These are phyloP conservation scores for Tipula vernalis DNA, from an alignment of 2,888 invertebrate species.

Conservation along the genomic window DNA sequence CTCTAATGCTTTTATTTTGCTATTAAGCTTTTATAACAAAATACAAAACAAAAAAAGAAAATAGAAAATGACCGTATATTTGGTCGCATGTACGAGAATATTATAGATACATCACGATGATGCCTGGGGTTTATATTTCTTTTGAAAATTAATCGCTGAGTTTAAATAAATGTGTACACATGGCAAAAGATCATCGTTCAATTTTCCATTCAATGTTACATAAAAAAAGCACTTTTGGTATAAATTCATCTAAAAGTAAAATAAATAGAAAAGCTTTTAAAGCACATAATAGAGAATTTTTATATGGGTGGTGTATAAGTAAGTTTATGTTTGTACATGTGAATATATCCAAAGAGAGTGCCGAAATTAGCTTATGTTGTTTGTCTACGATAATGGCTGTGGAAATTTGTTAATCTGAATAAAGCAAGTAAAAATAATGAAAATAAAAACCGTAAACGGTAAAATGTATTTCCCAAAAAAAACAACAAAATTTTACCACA, in stretches of 20 bases:
- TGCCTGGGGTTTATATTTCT: neutral
- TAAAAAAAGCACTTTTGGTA: neutral
- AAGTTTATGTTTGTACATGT: neutral
- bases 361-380: neutral
- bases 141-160: neutral
- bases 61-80: neutral
- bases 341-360: neutral
- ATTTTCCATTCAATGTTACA: neutral
- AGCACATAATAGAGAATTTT: neutral
- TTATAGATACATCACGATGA: neutral
- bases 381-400: neutral
- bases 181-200: neutral
- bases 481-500: neutral
- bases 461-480: neutral
- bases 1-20: neutral
- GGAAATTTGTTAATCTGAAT: neutral
- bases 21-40: neutral
- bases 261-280: neutral
- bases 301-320: neutral
- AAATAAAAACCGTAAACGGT: neutral
- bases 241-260: neutral
- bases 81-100: neutral
- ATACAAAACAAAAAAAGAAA: no score
- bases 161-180: neutral
- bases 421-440: neutral